Evolutionary conservation across 2,113 vertebrate species (phyloP), one percentile per base, ranked within the genome.

Genomic region (Chauna torquata): DNA sequence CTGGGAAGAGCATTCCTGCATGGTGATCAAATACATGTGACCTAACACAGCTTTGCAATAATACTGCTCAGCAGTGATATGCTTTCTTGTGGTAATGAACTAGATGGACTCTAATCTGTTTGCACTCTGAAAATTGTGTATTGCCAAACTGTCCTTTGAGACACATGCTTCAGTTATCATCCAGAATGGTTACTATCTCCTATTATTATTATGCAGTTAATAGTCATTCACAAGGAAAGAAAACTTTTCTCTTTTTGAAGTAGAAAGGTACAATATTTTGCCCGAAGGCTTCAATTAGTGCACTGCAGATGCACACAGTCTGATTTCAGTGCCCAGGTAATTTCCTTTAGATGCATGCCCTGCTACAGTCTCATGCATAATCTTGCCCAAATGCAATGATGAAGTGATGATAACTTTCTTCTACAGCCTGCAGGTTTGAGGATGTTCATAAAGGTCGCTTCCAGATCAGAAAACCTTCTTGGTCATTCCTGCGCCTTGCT

Each of bases 231-330:
- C 20, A 3, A 2, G 68, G 69, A 91, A 84, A 62, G 86, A 80
- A 93, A 91, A 79, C 27, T 93, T 94, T 57, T 44, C 64, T 55
- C 66, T 94, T 92, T 82, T 72, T 54, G 74, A 65, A 89, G n/a
- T 92, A n/a, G 36, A 18, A 65, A 55, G 68, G 28, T 85, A 8
- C 82, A 44, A 85, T 87, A 91, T 85, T 92, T 94, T 95, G 81
- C 94, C 70, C 13, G 22, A 75, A 92, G 92, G 65, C 74, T 92
- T 86, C 80, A 57, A 9, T 92, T 91, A 79, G 44, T 49, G 52
- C 57, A 4, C 57, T 54, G 70, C 81, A 92, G 81, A 82, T 4
- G 5, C 79, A 68, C 62, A 49, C 28, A 80, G 45, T n/a, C 81
- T 16, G 45, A 50, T 50, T 85, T 85, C 38, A 47, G n/a, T 55